Evolutionary conservation across 2,797 vertebrate genomes (phyloP).

Genomic region (Hemibagrus guttatus): DNA sequence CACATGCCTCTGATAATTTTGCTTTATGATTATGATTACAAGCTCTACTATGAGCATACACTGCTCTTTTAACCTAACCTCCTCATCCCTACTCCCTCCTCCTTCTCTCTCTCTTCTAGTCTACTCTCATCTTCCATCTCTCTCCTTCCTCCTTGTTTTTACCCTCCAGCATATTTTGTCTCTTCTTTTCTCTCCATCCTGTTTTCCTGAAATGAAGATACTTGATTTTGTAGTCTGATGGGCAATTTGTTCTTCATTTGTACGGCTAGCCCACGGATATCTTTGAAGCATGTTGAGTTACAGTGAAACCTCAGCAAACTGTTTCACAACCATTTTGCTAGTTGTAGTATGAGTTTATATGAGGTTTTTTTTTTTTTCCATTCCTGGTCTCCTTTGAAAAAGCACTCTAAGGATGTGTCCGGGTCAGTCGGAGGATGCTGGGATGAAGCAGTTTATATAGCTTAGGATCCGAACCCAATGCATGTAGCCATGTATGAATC

Average conservation of each 20-base stretch:
- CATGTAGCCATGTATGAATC: slow-evolving; percentile 51
- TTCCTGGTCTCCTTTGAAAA: slow-evolving; percentile 15
- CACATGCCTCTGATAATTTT: slow-evolving; percentile 69
- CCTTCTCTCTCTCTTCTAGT: not conserved
- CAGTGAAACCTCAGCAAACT: slow-evolving; percentile 54
- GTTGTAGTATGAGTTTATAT: slow-evolving; percentile 25
- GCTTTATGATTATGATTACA: slow-evolving; percentile 75
- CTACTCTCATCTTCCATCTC: slow-evolving; percentile 12
- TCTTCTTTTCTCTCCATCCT: slow-evolving; percentile 60
- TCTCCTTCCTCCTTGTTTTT: slow-evolving; percentile 43
- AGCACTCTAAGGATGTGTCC: slow-evolving; percentile 8
- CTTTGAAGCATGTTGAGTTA: slow-evolving; percentile 67
- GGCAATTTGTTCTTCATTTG: slow-evolving; percentile 72
- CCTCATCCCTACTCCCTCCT: not conserved
- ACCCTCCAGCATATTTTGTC: slow-evolving; percentile 62
- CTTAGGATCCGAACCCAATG: slow-evolving; percentile 33
- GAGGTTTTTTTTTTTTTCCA: slow-evolving; percentile 48
- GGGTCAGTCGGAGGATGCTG: slow-evolving; percentile 2
- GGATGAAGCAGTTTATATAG: slow-evolving; percentile 24
- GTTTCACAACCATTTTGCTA: slow-evolving; percentile 47
- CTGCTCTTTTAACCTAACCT: slow-evolving; percentile 38
- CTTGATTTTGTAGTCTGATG: slow-evolving; percentile 74
- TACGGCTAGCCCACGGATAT: slow-evolving; percentile 62
- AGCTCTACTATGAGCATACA: slow-evolving; percentile 74
- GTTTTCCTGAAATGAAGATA: slow-evolving; percentile 65